Evolutionary conservation across 1,140 invertebrate species (phyloP).

Genomic region (Heliconius himera): DNA sequence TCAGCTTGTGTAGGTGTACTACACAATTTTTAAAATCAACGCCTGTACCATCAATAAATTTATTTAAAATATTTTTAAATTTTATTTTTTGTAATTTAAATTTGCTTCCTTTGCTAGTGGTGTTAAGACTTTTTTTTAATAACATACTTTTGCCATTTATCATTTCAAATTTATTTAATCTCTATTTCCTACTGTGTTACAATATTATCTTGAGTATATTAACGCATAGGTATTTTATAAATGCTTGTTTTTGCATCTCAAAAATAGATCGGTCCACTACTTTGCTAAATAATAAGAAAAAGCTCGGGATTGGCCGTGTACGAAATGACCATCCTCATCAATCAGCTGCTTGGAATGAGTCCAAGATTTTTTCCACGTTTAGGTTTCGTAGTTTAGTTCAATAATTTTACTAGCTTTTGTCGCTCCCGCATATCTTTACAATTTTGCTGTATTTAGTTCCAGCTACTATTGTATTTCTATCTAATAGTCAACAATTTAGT

Average conservation of each 20-base stretch:
- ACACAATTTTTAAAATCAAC: conserved; percentile 26
- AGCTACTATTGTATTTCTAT: too few species aligned
- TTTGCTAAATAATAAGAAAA: conserved; percentile 82
- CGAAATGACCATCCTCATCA: conserved; percentile 82
- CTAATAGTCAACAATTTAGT: too few species aligned
- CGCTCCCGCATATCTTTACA: conserved; percentile 42
- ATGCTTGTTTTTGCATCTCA: conserved; percentile 73
- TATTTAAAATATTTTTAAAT: background rate
- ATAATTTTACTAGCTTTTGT: conserved; percentile 70
- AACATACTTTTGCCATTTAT: background rate
- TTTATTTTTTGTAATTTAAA: background rate
- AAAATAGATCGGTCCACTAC: conserved; percentile 78
- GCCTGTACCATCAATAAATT: conserved; percentile 3
- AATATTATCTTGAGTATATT: background rate
- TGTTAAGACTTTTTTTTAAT: background rate
- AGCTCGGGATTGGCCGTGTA: conserved; percentile 80
- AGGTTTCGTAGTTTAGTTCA: conserved; percentile 79
- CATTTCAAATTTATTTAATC: background rate
- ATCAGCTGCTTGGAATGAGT: conserved; percentile 78
- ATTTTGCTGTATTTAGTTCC: background rate
- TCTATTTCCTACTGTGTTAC: background rate
- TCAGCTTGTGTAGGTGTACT: conserved; percentile 34
- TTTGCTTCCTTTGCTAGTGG: background rate
- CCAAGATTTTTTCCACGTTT: conserved; percentile 81
- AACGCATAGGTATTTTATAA: background rate